Percentiles rank a stretch among this genome's conserved stretches.
These are phyloP conservation scores for Actinemys pallida DNA, from an alignment of 2,113 vertebrate species.

Conservation along the genomic window DNA sequence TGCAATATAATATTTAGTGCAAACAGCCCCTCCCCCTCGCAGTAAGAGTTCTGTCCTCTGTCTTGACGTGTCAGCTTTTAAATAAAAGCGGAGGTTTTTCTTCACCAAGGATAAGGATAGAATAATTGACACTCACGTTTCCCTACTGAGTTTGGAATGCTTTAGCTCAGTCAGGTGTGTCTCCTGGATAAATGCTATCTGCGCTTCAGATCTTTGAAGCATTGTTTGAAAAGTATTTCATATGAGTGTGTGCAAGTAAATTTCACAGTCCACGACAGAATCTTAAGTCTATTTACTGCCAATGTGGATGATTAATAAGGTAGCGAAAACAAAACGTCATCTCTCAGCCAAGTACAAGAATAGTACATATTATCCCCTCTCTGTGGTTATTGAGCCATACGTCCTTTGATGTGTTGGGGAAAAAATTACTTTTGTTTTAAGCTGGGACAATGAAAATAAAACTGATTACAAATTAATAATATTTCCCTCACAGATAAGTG, in stretches of 20 bases:
- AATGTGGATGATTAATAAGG: conserved; percentile 1
- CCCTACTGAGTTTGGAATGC: fast-evolving
- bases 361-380: conserved; percentile 29
- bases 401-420: conserved; percentile 3
- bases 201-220: not conserved
- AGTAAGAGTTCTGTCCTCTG: fast-evolving
- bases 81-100: not conserved
- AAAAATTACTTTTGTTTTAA: conserved; percentile 13
- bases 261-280: not conserved
- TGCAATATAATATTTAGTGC: not conserved
- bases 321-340: conserved; percentile 49
- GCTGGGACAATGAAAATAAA: conserved; percentile 64
- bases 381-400: conserved; percentile 27
- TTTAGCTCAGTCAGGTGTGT: not conserved
- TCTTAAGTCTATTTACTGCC: not conserved
- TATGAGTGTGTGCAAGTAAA: fast-evolving
- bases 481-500: conserved; percentile 58
- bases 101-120: not conserved
- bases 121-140: fast-evolving
- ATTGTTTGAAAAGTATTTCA: not conserved
- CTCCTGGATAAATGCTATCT: not conserved
- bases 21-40: not conserved
- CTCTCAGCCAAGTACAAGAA: conserved; percentile 39
- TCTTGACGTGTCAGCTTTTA: not conserved
- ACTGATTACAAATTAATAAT: conserved; percentile 49